Evolutionary conservation across 1,140 invertebrate genomes (phyloP).

Genomic region (Augochlora pura): DNA sequence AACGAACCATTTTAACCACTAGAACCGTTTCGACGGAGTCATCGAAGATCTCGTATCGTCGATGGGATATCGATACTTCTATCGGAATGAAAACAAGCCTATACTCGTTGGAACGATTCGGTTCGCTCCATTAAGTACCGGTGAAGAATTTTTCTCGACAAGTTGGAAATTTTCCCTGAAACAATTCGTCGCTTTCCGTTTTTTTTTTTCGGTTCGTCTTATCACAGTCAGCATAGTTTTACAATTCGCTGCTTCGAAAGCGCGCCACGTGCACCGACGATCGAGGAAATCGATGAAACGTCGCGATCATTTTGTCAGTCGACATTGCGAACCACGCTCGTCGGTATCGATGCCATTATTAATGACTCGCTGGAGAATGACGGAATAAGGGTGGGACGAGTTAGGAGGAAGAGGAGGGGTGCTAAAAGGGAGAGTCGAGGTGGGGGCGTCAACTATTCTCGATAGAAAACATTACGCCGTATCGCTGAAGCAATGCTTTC

Average conservation of each 20-base stretch:
- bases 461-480: conserved; percentile 26
- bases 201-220: not conserved
- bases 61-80: not conserved
- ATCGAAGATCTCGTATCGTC: conserved; percentile 16
- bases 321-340: not conserved
- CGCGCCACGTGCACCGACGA: not conserved
- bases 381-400: too few species aligned
- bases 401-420: too few species aligned
- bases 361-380: not conserved
- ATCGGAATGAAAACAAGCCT: not conserved
- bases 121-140: not conserved
- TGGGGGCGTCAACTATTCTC: not conserved
- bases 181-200: not conserved
- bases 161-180: not conserved
- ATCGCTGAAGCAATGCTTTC: not conserved
- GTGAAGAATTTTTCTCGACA: not conserved
- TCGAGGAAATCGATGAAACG: conserved; percentile 35
- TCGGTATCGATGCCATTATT: not conserved
- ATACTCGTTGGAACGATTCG: too few species aligned
- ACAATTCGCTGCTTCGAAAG: not conserved
- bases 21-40: conserved; percentile 6
- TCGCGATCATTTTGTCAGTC: conserved; percentile 8
- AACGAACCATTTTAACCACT: not conserved
- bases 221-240: conserved; percentile 27
- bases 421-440: too few species aligned